These are phyloP conservation scores for Limnothrissa miodon DNA, from an alignment of 2,113 vertebrate genomes.

Conservation along the genomic window DNA sequence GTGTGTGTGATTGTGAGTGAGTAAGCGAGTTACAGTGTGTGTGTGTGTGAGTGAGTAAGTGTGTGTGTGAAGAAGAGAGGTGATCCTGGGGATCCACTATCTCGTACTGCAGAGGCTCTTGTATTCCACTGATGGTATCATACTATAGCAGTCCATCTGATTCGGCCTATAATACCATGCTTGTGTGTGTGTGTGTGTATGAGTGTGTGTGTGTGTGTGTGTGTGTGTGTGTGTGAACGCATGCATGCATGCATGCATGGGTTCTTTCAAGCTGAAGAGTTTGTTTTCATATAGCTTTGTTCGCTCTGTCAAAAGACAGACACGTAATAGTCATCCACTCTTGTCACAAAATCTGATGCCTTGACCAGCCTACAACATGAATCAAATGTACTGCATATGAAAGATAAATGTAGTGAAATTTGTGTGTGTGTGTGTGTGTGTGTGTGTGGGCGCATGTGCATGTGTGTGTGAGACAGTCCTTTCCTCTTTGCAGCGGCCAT, in stretches of 20 bases:
- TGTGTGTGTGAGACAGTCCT: neutral
- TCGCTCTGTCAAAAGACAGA: constrained; percentile 27
- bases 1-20: too few species aligned
- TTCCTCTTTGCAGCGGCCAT: constrained; percentile 33
- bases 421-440: constrained; percentile 3
- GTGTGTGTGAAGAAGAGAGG: neutral
- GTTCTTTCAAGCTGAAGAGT: constrained; percentile 10
- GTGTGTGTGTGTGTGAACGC: neutral
- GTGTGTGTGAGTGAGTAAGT: neutral
- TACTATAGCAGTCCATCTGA: neutral
- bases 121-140: neutral
- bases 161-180: neutral
- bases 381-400: neutral
- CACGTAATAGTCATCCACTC: neutral
- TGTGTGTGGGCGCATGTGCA: neutral
- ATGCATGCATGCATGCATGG: neutral
- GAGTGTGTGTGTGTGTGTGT: neutral
- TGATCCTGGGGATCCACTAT: neutral
- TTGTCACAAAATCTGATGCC: too few species aligned
- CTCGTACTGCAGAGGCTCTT: too few species aligned
- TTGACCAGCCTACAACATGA: neutral
- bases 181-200: neutral
- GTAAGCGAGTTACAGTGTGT: too few species aligned
- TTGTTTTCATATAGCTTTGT: constrained; percentile 36
- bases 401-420: neutral